Base-by-base conservation (phyloP, 2,888 invertebrate species). In the Rhamnusium bicolor region DNA sequence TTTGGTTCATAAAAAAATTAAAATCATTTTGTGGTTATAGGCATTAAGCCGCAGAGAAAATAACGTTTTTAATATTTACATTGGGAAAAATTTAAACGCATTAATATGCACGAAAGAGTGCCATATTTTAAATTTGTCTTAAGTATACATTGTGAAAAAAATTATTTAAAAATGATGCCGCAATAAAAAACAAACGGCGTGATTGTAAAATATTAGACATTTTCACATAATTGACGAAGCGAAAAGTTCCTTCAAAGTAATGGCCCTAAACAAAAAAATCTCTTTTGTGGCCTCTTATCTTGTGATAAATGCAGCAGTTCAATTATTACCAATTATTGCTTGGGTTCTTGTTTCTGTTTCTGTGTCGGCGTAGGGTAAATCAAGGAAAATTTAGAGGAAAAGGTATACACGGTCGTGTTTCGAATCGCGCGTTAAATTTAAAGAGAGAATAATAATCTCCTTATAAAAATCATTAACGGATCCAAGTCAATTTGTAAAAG, bases 321-420 rank as follows among this genome's bases (percentile, higher is more conserved):
- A 54, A 54, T 54, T 54, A 54, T 54, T 24, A 54, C 12, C 54
- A 54, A 54, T 54, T 54, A 54, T 51, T 19, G 54, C 54, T 7
- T 24, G n/a, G 5, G 24, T n/a, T 24, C 54, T 24, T 24, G 14
- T 54, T 54, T n/a, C 54, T 54, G 40, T 40, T 40, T 14, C 4
- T 40, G 4, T n/a, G n/a, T 4, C 40, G 40, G n/a, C 12, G n/a
- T 40, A 12, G n/a, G 12, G 40, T 40, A n/a, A 40, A 40, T 54
- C 54, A 54, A 21, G 24, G 54, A 24, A 54, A 54, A 12, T 19
- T 10, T 1, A n/a, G 14, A 24, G 3, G 19, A 54, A 54, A 14
- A 54, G 54, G 12, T 24, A 54, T 6, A 21, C 24, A 21, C 24
- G 1, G 21, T 19, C 54, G n/a, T 7, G 18, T 24, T 54, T 54